phyloP scores from a whole-genome alignment of 2,797 vertebrate genomes.

The Protonibea diacanthus region DNA sequence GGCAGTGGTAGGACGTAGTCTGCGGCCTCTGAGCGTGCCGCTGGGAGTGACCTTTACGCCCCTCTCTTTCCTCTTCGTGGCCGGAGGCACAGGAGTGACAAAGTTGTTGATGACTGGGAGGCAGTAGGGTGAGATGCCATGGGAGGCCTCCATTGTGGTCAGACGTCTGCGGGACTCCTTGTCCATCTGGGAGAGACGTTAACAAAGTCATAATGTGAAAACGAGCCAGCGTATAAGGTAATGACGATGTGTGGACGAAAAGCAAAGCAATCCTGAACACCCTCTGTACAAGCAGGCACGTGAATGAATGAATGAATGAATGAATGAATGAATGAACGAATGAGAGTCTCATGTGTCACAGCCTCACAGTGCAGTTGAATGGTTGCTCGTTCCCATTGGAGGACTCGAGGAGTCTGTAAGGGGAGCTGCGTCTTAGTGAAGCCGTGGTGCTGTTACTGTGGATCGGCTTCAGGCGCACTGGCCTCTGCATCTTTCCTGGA shows the following conservation, averaged over 20 bases:
- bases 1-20: constrained; percentile 83
- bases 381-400: constrained; percentile 74
- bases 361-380: constrained; percentile 81
- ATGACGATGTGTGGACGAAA: neutral
- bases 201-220: neutral
- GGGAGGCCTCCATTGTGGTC: constrained; percentile 70
- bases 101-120: constrained; percentile 88
- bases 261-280: neutral
- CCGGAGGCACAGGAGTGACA: constrained; percentile 86
- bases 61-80: constrained; percentile 79
- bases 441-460: constrained; percentile 69
- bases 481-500: constrained; percentile 89
- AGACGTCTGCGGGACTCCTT: constrained; percentile 73
- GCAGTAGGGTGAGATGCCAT: constrained; percentile 83
- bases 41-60: constrained; percentile 57
- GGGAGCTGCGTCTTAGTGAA: constrained; percentile 77
- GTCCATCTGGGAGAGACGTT: constrained; percentile 74
- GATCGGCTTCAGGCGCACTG: constrained; percentile 87
- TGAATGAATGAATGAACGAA: neutral
- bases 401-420: constrained; percentile 65
- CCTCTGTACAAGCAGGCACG: neutral
- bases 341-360: constrained; percentile 20
- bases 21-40: constrained; percentile 79
- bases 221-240: neutral
- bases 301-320: constrained; percentile 19